Conservation (phyloP, 2,113 vertebrate genomes). For the Notothenia coriiceps region DNA sequence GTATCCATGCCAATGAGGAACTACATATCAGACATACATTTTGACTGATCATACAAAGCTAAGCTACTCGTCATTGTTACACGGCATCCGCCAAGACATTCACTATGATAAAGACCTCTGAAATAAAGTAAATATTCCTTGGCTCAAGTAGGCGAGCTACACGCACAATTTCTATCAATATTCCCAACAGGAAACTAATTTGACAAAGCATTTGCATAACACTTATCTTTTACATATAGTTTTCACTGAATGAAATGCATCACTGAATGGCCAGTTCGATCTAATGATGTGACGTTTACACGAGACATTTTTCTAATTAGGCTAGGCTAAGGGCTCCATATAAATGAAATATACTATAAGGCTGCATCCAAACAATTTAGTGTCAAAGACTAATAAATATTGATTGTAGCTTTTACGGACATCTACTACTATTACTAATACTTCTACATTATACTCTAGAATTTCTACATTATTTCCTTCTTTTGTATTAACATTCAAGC, state of each 20-base stretch:
- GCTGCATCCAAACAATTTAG: constrained; percentile 11
- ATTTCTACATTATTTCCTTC: not conserved
- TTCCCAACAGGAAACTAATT: constrained; percentile 8
- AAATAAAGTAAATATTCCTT: not conserved
- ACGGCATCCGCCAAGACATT: not conserved
- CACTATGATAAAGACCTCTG: not conserved
- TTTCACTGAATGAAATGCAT: not conserved
- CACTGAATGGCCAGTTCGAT: not conserved
- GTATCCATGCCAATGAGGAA: not conserved
- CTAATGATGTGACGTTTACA: constrained; percentile 25
- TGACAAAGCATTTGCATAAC: constrained; percentile 13
- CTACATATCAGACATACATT: not conserved
- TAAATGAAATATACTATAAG: constrained; percentile 29
- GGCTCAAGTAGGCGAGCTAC: not conserved
- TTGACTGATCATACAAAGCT: not conserved
- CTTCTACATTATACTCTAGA: not conserved
- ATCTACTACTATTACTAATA: not conserved
- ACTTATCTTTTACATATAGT: not conserved
- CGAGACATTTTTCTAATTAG: constrained; percentile 23
- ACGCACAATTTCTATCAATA: not conserved
- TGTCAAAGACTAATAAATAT: constrained; percentile 25
- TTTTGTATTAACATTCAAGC: not conserved
- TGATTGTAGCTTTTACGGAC: constrained; percentile 9
- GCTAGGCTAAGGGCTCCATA: not conserved
- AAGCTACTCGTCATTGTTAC: not conserved